Conservation (phyloP, 2,113 vertebrate species). For the Coryphaenoides rupestris region DNA sequence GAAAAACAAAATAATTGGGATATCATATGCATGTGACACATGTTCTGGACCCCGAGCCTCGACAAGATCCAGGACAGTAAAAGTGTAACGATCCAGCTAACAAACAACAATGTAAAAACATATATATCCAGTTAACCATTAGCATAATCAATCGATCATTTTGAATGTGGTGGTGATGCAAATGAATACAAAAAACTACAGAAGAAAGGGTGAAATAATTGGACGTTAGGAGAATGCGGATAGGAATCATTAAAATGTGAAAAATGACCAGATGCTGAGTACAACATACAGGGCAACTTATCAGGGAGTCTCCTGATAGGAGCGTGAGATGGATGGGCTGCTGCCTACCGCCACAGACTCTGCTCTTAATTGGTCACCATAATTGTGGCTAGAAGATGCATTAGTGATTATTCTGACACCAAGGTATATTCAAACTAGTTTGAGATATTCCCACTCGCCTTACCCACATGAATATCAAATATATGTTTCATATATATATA, state of each 20-base stretch:
- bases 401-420: conserved; percentile 30
- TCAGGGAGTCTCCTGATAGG: conserved; percentile 67
- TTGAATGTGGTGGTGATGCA: too few relatives aligned
- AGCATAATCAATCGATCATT: too few relatives aligned
- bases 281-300: conserved; percentile 62
- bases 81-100: neutral
- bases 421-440: conserved; percentile 22
- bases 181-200: too few relatives aligned
- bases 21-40: neutral
- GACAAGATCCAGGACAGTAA: neutral
- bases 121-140: too few relatives aligned
- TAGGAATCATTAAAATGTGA: conserved; percentile 51
- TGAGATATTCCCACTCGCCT: conserved; percentile 1
- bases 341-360: conserved; percentile 41
- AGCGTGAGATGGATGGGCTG: conserved; percentile 57
- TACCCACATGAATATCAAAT: neutral
- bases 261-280: conserved; percentile 60
- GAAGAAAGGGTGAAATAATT: too few relatives aligned
- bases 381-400: conserved; percentile 53
- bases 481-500: too few relatives aligned
- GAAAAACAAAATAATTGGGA: conserved; percentile 8
- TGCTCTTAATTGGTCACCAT: conserved; percentile 60
- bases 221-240: conserved; percentile 18
- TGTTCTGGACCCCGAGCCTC: conserved; percentile 10
- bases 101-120: too few relatives aligned